phyloP scores from a whole-genome alignment of 2,888 invertebrate genomes.

The Athalia circularis region DNA sequence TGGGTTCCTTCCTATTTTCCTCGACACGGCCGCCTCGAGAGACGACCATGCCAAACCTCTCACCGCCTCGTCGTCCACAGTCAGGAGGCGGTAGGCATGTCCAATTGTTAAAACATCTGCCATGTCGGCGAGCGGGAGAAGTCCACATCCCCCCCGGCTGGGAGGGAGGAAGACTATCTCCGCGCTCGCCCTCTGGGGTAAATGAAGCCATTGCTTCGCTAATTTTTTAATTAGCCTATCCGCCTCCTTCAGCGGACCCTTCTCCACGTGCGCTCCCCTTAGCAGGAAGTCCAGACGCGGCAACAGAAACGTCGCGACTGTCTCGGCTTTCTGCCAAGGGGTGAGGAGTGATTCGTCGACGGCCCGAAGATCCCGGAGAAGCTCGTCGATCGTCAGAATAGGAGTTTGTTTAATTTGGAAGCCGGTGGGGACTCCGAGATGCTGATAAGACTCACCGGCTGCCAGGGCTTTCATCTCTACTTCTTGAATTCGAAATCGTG shows the following conservation, averaged over 20 bases:
- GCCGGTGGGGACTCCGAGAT: slow-evolving; percentile 64
- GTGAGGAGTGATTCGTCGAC: slow-evolving; percentile 21
- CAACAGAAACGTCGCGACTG: slow-evolving; percentile 55
- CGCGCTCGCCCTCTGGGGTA: slow-evolving; percentile 61
- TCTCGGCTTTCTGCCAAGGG: not conserved
- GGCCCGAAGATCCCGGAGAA: slow-evolving; percentile 53
- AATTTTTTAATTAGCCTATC: slow-evolving; percentile 57
- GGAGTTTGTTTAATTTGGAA: slow-evolving; percentile 55
- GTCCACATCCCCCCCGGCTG: slow-evolving; percentile 55
- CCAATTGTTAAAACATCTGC: slow-evolving; percentile 58
- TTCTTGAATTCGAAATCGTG: too few species aligned
- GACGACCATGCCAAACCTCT: slow-evolving; percentile 50
- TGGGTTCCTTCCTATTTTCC: slow-evolving; percentile 36
- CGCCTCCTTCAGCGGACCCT: slow-evolving; percentile 52
- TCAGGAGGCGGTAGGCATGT: slow-evolving; percentile 63
- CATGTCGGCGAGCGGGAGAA: slow-evolving; percentile 60
- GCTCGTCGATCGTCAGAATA: slow-evolving; percentile 51
- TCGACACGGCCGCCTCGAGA: slow-evolving; percentile 51
- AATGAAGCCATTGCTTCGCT: slow-evolving; percentile 60
- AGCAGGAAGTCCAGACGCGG: slow-evolving; percentile 61
- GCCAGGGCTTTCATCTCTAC: too few species aligned
- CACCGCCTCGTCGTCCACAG: slow-evolving; percentile 54
- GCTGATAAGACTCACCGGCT: slow-evolving; percentile 39
- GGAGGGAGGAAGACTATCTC: slow-evolving; percentile 58
- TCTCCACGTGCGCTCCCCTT: slow-evolving; percentile 56